Conservation (phyloP, 1,140 invertebrate species). For the Hydropsyche tenuis region DNA sequence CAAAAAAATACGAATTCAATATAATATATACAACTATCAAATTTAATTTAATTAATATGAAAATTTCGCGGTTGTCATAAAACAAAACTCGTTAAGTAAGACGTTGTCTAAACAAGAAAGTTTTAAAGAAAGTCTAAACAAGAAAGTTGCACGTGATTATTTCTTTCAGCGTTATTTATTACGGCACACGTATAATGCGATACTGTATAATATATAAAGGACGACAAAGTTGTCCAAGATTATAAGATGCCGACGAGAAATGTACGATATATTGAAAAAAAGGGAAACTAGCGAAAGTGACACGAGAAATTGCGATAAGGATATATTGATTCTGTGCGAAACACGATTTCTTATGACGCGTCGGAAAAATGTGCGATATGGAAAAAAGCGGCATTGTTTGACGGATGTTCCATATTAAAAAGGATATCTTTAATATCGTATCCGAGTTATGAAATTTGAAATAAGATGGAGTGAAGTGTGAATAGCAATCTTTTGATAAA, state of each 20-base stretch:
- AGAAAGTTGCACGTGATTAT: slow-evolving; percentile 7
- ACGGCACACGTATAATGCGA: neutral
- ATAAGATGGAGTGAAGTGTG: too few species aligned
- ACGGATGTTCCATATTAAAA: too few species aligned
- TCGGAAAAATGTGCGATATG: too few species aligned
- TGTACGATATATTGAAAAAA: neutral
- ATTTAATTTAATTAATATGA: too few species aligned
- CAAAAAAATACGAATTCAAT: too few species aligned
- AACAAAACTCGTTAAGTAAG: slow-evolving; percentile 7
- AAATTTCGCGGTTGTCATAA: neutral
- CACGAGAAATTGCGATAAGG: neutral
- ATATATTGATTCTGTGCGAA: too few species aligned
- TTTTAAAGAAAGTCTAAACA: neutral
- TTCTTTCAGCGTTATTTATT: slow-evolving; percentile 5
- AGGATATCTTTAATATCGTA: too few species aligned
- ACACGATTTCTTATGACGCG: too few species aligned
- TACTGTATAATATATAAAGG: neutral
- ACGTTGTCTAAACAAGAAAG: slow-evolving; percentile 1
- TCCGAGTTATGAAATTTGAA: too few species aligned
- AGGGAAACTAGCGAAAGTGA: neutral
- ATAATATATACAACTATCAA: too few species aligned
- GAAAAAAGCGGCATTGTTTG: too few species aligned
- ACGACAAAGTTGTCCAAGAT: neutral
- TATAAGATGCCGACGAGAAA: neutral
- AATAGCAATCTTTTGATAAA: too few species aligned